These are phyloP conservation scores for Nothobranchius furzeri DNA, from an alignment of 2,113 vertebrate species.

Conservation along the genomic window DNA sequence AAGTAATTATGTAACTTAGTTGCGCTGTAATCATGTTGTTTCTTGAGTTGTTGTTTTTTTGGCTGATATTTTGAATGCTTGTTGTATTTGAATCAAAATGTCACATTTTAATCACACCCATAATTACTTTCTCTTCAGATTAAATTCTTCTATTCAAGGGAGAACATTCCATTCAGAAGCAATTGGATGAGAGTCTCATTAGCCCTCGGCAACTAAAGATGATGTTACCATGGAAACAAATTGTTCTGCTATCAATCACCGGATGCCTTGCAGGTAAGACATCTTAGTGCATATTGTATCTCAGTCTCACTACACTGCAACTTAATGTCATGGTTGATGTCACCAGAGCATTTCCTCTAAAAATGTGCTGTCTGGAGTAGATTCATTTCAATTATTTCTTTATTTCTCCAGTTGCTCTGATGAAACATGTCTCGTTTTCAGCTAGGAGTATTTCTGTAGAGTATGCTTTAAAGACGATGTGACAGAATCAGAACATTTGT, in stretches of 20 bases:
- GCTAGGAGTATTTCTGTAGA: neutral
- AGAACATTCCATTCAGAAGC: constrained; percentile 76
- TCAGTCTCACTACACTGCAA: constrained; percentile 28
- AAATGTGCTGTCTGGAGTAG: constrained; percentile 12
- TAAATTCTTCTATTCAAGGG: constrained; percentile 80
- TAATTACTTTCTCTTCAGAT: constrained; percentile 86
- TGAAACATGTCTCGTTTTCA: neutral
- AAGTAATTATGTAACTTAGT: constrained; percentile 48
- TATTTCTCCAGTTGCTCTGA: neutral
- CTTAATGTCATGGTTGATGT: constrained; percentile 44
- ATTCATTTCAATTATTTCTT: constrained; percentile 24
- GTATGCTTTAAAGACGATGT: neutral
- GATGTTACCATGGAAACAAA: constrained; percentile 93
- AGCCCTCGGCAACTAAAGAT: constrained; percentile 86
- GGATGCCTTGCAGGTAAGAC: constrained; percentile 93
- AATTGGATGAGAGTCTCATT: constrained; percentile 79
- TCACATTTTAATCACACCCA: constrained; percentile 78
- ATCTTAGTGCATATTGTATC: constrained; percentile 64
- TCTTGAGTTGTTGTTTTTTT: constrained; percentile 33
- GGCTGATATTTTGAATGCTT: constrained; percentile 48
- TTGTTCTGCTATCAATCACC: constrained; percentile 88
- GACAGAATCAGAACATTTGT: constrained; percentile 22
- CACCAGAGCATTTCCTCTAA: constrained; percentile 18
- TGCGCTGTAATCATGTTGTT: constrained; percentile 32
- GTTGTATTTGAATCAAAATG: constrained; percentile 70